Conservation (phyloP, 2,113 vertebrate species). For the Isichthys henryi region DNA sequence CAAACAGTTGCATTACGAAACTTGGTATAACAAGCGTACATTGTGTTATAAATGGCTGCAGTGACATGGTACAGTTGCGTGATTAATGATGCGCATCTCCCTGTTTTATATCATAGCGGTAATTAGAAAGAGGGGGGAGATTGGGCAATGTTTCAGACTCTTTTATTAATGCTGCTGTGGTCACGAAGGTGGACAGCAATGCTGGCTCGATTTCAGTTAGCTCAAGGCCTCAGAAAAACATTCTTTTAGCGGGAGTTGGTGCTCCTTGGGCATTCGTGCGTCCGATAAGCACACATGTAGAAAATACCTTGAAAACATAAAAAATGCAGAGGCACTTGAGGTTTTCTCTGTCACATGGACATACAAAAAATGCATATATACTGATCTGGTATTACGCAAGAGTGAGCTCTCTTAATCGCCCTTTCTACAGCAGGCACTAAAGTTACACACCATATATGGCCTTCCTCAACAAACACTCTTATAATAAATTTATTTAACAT, state of each 20-base stretch:
- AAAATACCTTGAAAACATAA: constrained; percentile 49
- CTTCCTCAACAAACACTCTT: not conserved
- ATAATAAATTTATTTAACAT: not conserved
- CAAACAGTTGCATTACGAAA: not conserved
- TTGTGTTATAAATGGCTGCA: not conserved
- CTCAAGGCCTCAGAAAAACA: not conserved
- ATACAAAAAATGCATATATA: not conserved
- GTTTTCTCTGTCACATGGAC: not conserved
- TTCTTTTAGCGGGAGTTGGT: constrained; percentile 44
- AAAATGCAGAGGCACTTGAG: not conserved
- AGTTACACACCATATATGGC: not conserved
- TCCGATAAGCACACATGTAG: constrained; percentile 62
- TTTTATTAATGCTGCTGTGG: constrained; percentile 4
- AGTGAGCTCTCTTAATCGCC: not conserved
- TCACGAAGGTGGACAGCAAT: not conserved
- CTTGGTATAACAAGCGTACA: not conserved
- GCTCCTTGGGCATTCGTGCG: constrained; percentile 56
- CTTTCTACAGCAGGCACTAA: not conserved
- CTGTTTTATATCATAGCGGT: not conserved
- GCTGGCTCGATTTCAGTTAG: not conserved
- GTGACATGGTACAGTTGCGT: not conserved
- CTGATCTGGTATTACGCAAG: not conserved
- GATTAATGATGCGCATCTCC: not conserved
- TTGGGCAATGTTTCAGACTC: not conserved
- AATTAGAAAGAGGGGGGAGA: not conserved